Evolutionary conservation across 2,888 invertebrate genomes (phyloP), one percentile per base, ranked within the genome.

Genomic region (Luperina testacea): DNA sequence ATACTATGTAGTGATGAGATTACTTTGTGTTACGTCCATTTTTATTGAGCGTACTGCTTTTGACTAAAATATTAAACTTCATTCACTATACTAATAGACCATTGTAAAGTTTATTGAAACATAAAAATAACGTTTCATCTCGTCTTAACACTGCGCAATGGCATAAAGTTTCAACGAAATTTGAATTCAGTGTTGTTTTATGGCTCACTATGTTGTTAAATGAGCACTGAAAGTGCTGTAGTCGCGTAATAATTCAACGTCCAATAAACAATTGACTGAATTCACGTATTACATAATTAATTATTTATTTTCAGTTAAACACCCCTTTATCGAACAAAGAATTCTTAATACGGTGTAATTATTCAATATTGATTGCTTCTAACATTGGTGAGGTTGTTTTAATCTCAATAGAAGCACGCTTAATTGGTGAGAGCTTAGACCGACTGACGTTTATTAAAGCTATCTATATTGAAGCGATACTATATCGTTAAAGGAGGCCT

Each of bases 381-480:
- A 78, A 78, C 79, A 85, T 83, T 86, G 81, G 85, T 71, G 11
- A 75, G 67, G 68, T 73, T 77, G 71, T 78, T 81, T 78, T 75
- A 81, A 82, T 72, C 75, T 68, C 76, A 69, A 72, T 65, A 78
- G 80, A 70, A n/a, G 68, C 81, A 68, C 70, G 72, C 32, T 85
- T 88, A 88, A 88, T 87, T 84, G 81, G 82, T 73, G 77, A 83
- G 86, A 82, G 80, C 78, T 81, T 84, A 81, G 72, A 75, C 75
- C 79, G 72, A 75, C 65, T 84, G 73, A 84, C 80, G 82, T 86
- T 85, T 83, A 86, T 89, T 83, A 88, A 88, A 85, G 82, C 85
- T 90, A 88, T 89, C 89, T 89, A 75, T 90, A 87, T 89, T 89
- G 85, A 84, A 78, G 77, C 80, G 86, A 90, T 88, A 88, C 75